phyloP scores from a whole-genome alignment of 2,113 vertebrate species.

The Halichoeres trimaculatus region DNA sequence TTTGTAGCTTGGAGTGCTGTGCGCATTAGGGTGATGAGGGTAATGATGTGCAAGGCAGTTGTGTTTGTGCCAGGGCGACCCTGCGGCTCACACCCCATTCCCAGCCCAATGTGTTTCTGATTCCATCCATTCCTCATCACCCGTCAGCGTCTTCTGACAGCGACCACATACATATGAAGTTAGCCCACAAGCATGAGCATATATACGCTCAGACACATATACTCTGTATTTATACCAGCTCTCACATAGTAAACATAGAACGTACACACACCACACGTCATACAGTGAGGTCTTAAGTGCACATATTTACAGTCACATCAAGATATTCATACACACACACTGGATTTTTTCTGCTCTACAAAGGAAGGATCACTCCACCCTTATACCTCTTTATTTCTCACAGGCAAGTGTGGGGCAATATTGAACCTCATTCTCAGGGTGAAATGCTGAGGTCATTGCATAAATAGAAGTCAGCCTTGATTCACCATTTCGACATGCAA shows the following conservation, averaged over 20 bases:
- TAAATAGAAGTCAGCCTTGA: slow-evolving; percentile 66
- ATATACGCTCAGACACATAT: not conserved
- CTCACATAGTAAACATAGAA: slow-evolving; percentile 32
- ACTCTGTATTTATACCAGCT: not conserved
- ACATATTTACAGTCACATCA: slow-evolving; percentile 42
- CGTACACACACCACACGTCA: slow-evolving; percentile 1
- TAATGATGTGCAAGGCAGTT: slow-evolving; percentile 83
- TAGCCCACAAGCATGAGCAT: slow-evolving; percentile 37
- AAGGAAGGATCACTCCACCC: slow-evolving; percentile 44
- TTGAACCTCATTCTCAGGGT: slow-evolving; percentile 66
- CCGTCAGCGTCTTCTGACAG: slow-evolving; percentile 73
- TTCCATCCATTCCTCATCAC: slow-evolving; percentile 80
- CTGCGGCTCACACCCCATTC: slow-evolving; percentile 79
- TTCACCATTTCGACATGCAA: slow-evolving; percentile 68
- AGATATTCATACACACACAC: slow-evolving; percentile 66
- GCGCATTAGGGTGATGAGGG: slow-evolving; percentile 82
- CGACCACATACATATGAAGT: slow-evolving; percentile 64
- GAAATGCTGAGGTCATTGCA: slow-evolving; percentile 71
- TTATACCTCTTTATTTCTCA: slow-evolving; percentile 24
- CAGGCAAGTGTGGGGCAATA: slow-evolving; percentile 43
- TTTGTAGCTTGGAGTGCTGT: slow-evolving; percentile 79
- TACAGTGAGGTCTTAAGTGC: slow-evolving; percentile 22
- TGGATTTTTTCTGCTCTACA: slow-evolving; percentile 46
- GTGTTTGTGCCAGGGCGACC: slow-evolving; percentile 79
- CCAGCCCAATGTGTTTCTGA: slow-evolving; percentile 82